Conservation (phyloP, 2,888 invertebrate genomes). For the Belgica antarctica region DNA sequence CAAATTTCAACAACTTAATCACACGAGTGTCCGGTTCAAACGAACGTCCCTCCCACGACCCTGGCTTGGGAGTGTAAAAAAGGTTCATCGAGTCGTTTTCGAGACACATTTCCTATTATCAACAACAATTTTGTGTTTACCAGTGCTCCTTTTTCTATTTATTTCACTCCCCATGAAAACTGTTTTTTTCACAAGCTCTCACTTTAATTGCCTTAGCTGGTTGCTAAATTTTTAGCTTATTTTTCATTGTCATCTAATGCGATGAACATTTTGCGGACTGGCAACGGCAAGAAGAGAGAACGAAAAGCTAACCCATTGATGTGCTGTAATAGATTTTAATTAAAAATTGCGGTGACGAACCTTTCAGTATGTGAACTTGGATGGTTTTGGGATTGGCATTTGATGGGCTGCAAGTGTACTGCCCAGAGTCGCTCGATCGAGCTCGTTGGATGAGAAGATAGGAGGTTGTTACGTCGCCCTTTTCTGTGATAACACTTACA, state of each 20-base stretch:
- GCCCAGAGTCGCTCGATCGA: slow-evolving; percentile 67
- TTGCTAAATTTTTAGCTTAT: too few relatives aligned
- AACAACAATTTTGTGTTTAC: too few relatives aligned
- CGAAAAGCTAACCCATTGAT: neutral
- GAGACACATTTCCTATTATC: too few relatives aligned
- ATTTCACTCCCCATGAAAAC: too few relatives aligned
- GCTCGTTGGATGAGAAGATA: slow-evolving; percentile 79
- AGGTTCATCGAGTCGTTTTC: too few relatives aligned
- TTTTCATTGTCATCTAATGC: neutral
- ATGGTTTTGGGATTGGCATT: slow-evolving; percentile 82
- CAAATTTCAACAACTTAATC: too few relatives aligned
- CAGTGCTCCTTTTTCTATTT: too few relatives aligned
- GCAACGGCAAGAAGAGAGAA: neutral
- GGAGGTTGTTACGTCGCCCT: slow-evolving; percentile 82
- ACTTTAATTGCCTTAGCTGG: too few relatives aligned
- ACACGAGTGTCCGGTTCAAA: too few relatives aligned
- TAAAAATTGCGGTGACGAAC: slow-evolving; percentile 53
- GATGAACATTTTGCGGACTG: neutral
- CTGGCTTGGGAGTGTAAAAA: too few relatives aligned
- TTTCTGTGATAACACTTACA: slow-evolving; percentile 83
- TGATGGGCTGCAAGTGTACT: slow-evolving; percentile 81
- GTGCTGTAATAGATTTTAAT: neutral
- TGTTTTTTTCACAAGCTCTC: too few relatives aligned
- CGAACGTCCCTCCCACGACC: too few relatives aligned
- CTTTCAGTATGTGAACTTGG: slow-evolving; percentile 80